Percentiles rank a stretch among this genome's conserved stretches.
Evolutionary conservation across 1,140 invertebrate genomes (phyloP).

Genomic region (Drosophila sturtevanti): DNA sequence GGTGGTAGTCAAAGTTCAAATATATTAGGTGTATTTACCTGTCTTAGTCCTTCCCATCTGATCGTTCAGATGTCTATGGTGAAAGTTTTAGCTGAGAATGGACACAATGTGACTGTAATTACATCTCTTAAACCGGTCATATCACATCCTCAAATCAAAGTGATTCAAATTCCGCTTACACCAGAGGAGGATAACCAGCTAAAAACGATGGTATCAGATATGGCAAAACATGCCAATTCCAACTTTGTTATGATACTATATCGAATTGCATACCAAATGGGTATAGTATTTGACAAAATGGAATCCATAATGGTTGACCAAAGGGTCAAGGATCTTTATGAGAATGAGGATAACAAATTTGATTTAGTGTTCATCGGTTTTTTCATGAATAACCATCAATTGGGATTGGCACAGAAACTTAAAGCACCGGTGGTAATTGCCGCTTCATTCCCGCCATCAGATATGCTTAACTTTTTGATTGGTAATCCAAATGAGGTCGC

Average conservation of each 20-base stretch:
- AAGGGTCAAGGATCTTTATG: constrained; percentile 31
- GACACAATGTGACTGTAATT: constrained; percentile 56
- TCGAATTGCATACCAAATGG: neutral
- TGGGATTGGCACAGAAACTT: constrained; percentile 42
- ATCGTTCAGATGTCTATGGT: constrained; percentile 46
- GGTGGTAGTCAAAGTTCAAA: constrained; percentile 23
- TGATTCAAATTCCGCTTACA: constrained; percentile 35
- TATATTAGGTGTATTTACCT: constrained; percentile 48
- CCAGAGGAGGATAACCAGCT: constrained; percentile 6
- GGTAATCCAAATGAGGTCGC: constrained; percentile 41
- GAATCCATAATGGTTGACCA: constrained; percentile 16
- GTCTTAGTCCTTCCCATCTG: constrained; percentile 47
- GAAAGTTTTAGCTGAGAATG: constrained; percentile 36
- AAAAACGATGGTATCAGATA: constrained; percentile 9
- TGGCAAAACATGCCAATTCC: constrained; percentile 22
- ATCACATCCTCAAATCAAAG: constrained; percentile 29
- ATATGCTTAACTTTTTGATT: constrained; percentile 18
- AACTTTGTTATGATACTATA: constrained; percentile 1
- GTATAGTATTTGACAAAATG: constrained; percentile 29
- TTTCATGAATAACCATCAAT: constrained; percentile 38
- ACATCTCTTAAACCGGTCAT: constrained; percentile 24
- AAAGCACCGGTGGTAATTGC: constrained; percentile 34
- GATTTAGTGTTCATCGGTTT: constrained; percentile 46
- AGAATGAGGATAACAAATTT: constrained; percentile 35
- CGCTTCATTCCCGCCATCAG: constrained; percentile 5